Base-by-base conservation (phyloP, 1,140 invertebrate species). In the Neelides sp. region DNA sequence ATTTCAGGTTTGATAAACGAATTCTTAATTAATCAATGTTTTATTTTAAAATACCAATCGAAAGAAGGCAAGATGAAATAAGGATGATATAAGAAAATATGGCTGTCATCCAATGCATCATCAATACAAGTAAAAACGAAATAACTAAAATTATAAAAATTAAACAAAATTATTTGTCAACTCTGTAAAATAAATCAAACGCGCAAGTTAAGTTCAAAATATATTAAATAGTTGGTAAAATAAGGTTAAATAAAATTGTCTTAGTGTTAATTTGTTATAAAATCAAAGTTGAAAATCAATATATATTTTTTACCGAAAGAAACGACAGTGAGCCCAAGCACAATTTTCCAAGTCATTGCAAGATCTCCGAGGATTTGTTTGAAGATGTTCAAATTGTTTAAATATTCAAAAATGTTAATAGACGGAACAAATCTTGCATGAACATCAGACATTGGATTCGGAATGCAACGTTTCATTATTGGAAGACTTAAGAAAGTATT, bases 391-490 rank as follows among this genome's bases (percentile, higher is more conserved):
- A 85, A 88, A 61, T 78, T 82, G 65, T 91, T 91, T 7, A 93
- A 70, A 52, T 85, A 71, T 7, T 77, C 78, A 71, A 88, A 88
- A 49, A 90, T 74, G 64, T 83, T 78, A n/a, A n/a, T n/a, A 15
- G 68, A 72, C 51, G 83, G 71, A 19, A 82, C 68, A 46, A 73
- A 70, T 48, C 72, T 66, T 3, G 75, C 69, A 1, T 80, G 63
- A 43, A 79, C 76, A 54, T 75, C 74, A 5, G 79, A 65, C 7
- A 71, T 64, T 51, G 53, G 34, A 15, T 77, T 78, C 19, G 89
- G 89, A 55, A 93, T 76, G 68, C 90, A 95, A 23, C 89, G 76
- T 67, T 91, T 87, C 43, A 94, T 66, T 35, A 94, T 73, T n/a
- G 85, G 76, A 45, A 70, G 72, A 59, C 82, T 80, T 54, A 15